phyloP scores from a whole-genome alignment of 2,797 vertebrate genomes.

The Cuculus canorus region DNA sequence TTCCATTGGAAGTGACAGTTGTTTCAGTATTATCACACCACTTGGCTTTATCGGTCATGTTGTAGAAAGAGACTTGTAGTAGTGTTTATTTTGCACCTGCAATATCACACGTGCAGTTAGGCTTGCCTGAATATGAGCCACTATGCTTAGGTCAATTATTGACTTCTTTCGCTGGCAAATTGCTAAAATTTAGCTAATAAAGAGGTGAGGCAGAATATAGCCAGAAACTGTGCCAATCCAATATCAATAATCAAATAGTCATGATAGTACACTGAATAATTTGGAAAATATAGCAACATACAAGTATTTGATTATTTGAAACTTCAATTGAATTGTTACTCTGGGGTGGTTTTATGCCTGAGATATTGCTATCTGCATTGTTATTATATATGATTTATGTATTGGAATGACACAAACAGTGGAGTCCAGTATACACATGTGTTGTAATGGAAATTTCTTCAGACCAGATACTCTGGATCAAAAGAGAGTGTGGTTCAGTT shows the following conservation, averaged over 20 bases:
- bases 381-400: background rate
- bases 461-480: conserved; percentile 86
- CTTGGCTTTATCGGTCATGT: background rate
- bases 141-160: background rate
- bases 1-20: background rate
- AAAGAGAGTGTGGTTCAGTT: conserved; percentile 90
- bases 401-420: background rate
- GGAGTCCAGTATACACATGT: background rate
- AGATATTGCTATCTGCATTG: background rate
- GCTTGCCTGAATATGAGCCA: background rate
- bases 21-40: background rate
- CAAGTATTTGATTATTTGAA: background rate
- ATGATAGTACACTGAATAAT: background rate
- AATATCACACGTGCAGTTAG: background rate
- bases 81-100: background rate
- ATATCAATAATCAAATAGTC: background rate
- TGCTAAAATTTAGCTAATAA: background rate
- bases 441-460: conserved; percentile 64
- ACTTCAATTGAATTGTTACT: background rate
- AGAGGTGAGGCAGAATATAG: background rate
- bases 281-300: background rate
- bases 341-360: background rate
- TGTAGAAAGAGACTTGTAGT: background rate
- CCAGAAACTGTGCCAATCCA: background rate
- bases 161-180: background rate